These are phyloP conservation scores for Stenoptilia bipunctidactyla DNA, from an alignment of 2,888 invertebrate species.

Conservation along the genomic window DNA sequence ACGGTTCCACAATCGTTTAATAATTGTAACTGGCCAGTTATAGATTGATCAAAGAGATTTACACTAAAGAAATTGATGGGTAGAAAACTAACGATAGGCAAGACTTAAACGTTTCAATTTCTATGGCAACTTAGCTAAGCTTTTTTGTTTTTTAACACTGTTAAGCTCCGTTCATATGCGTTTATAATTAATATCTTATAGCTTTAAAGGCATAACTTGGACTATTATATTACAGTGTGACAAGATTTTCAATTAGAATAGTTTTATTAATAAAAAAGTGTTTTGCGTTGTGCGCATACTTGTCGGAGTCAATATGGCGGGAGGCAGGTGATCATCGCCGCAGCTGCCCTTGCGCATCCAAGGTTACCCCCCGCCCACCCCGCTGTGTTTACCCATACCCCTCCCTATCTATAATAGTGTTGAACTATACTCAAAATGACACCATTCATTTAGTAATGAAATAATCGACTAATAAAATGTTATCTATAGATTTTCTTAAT, in stretches of 20 bases:
- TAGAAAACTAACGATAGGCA: no score
- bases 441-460: no score
- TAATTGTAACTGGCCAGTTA: constrained; percentile 1
- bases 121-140: no score
- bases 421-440: no score
- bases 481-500: no score
- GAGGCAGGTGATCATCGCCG: constrained; percentile 52
- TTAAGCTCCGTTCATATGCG: no score
- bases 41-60: not conserved
- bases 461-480: no score
- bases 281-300: constrained; percentile 31
- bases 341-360: constrained; percentile 55
- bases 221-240: constrained; percentile 6
- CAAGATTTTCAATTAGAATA: constrained; percentile 7
- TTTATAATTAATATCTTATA: no score
- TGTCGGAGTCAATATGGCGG: constrained; percentile 48
- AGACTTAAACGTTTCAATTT: no score
- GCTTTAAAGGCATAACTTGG: constrained; percentile 4
- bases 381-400: constrained; percentile 23
- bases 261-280: constrained; percentile 11
- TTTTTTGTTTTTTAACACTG: no score
- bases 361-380: constrained; percentile 49
- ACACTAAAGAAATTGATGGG: no score
- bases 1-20: not conserved
- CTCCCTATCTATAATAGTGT: not conserved